These are phyloP conservation scores for Drosophila lutescens DNA, from an alignment of 2,888 invertebrate genomes.

Conservation along the genomic window DNA sequence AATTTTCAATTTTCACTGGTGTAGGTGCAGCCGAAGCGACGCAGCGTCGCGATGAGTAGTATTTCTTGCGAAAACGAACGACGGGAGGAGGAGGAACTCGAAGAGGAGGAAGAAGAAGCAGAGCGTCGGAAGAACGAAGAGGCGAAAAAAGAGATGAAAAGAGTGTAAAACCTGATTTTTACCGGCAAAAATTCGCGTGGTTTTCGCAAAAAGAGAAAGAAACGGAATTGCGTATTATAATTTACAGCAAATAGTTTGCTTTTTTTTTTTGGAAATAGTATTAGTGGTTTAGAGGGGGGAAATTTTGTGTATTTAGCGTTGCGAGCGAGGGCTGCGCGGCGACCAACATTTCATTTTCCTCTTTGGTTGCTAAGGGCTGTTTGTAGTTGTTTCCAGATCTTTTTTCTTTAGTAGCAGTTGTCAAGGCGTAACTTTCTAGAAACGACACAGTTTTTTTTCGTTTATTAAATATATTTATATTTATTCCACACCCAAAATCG, in stretches of 20 bases:
- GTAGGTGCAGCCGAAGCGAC: conserved; percentile 59
- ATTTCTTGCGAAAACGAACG: conserved; percentile 71
- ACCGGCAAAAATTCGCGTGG: conserved; percentile 80
- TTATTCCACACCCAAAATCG: conserved; percentile 52
- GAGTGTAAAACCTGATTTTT: conserved; percentile 79
- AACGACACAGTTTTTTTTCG: conserved; percentile 19
- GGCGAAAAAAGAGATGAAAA: conserved; percentile 50
- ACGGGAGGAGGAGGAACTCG: conserved; percentile 58
- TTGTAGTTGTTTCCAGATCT: conserved; percentile 49
- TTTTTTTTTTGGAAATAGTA: conserved; percentile 8
- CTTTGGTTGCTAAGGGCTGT: conserved; percentile 74
- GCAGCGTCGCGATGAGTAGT: conserved; percentile 74
- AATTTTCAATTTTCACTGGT: conserved; percentile 54
- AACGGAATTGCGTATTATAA: conserved; percentile 48
- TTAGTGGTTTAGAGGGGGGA: conserved; percentile 26
- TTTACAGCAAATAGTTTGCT: conserved; percentile 47
- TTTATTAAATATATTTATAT: conserved; percentile 54
- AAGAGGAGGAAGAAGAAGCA: conserved; percentile 54
- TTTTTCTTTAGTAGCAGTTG: conserved; percentile 55
- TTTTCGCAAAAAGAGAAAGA: conserved; percentile 52
- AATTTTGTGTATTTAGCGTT: conserved; percentile 74
- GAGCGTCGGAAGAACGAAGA: conserved; percentile 53
- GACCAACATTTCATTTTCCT: conserved; percentile 28
- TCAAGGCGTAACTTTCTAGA: conserved; percentile 51
- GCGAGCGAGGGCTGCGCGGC: conserved; percentile 61